Conservation (phyloP, 2,797 vertebrate species). For the Phylloscopus collybita region DNA sequence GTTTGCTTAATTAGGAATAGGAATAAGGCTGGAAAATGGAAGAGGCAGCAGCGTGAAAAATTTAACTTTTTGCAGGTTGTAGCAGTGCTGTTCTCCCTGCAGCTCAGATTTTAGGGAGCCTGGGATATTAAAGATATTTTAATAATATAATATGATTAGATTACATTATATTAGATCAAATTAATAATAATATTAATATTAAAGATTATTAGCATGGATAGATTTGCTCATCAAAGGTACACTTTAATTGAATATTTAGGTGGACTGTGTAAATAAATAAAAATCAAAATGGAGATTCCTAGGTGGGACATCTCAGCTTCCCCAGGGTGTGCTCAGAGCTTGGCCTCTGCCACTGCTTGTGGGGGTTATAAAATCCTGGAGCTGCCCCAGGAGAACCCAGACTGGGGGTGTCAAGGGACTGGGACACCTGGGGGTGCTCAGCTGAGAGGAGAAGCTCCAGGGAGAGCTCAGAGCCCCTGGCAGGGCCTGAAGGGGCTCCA, state of each 20-base stretch:
- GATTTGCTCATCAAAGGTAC: not conserved
- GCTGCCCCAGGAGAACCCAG: not conserved
- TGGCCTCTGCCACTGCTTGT: not conserved
- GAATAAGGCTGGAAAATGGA: not conserved
- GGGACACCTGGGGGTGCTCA: not conserved
- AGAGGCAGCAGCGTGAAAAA: not conserved
- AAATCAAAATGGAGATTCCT: not conserved
- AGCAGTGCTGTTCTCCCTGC: not conserved
- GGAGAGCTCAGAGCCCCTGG: not conserved
- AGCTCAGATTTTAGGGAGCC: not conserved
- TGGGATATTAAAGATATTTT: too few relatives aligned
- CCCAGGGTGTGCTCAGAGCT: not conserved
- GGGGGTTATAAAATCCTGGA: accelerated
- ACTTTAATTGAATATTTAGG: not conserved
- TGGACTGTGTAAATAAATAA: not conserved
- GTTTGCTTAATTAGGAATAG: not conserved
- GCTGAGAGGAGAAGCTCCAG: not conserved
- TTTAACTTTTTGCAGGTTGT: not conserved
- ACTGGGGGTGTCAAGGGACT: too few relatives aligned
- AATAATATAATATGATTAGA: too few relatives aligned
- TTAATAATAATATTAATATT: too few relatives aligned
- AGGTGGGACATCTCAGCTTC: not conserved
- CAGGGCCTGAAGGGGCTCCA: not conserved
- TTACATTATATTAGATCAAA: too few relatives aligned
- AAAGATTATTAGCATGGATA: not conserved